Base-by-base conservation (phyloP, 2,888 invertebrate genomes). In the Phaedon cochleariae region DNA sequence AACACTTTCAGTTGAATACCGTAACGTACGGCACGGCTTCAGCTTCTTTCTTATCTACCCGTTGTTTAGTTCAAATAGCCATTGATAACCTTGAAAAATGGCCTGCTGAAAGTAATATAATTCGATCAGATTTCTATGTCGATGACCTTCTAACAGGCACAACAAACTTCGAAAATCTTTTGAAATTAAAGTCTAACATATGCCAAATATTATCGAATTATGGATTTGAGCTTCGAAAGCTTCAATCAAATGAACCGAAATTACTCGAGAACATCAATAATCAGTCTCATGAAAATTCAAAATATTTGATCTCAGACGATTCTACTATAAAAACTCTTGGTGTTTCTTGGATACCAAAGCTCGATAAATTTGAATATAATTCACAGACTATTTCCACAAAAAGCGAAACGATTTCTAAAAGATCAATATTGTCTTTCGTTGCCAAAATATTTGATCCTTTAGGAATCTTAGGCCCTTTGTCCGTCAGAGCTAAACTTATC, bases 341-440 rank as follows among this genome's bases (percentile, higher is more conserved):
- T 52, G 46, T 59, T 15, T 59, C 59, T 20, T 59, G 59, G 59
- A 31, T 59, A 52, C 59, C 59, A 54, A 21, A 20, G n/a, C 22
- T 26, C 51, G 52, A 59, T 15, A 51, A 34, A 51, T 59, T 59
- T 31, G 59, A 55, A 51, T 59, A 59, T 59, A 54, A 59, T 6
- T 31, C 21, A 10, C 59, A 59, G 29, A 59, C 18, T 46, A 46
- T 46, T 18, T 17, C 15, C 1, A 18, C 18, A 48, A 48, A 48
- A 48, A n/a, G n/a, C n/a, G n/a, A n/a, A n/a, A n/a, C n/a, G n/a
- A n/a, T n/a, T n/a, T n/a, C n/a, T n/a, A n/a, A n/a, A n/a, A n/a
- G 48, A 17, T 48, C 18, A 48, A 48, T 48, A 18, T 17, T 20
- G 21, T 48, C 1, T 18, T 48, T 48, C 21, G 18, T 48, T 18